These are phyloP conservation scores for Mellivora capensis DNA, from an alignment of 2,113 vertebrate species.

Conservation along the genomic window DNA sequence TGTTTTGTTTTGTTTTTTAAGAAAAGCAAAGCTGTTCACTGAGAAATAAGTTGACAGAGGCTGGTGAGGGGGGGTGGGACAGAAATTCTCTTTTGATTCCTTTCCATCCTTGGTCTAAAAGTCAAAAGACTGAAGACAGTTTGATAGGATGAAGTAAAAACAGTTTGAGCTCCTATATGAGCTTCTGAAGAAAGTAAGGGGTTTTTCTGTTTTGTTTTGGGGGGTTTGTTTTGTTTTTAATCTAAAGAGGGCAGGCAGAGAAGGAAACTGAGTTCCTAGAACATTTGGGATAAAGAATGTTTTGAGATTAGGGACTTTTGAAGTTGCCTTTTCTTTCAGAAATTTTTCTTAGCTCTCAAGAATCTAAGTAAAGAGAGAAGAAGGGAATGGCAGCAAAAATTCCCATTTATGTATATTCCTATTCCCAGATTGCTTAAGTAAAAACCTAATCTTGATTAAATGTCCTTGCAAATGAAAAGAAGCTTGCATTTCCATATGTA, in stretches of 20 bases:
- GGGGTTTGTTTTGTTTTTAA: not conserved
- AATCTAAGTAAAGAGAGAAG: not conserved
- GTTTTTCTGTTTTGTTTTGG: not conserved
- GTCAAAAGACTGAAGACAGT: not conserved
- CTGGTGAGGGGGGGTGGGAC: accelerated
- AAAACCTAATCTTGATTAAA: not conserved
- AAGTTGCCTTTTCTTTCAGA: not conserved
- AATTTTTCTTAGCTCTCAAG: not conserved
- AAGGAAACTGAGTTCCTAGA: not conserved
- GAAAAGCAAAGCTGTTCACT: not conserved
- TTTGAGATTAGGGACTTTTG: not conserved
- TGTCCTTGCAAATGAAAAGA: not conserved
- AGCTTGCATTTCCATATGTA: not conserved
- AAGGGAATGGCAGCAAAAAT: not conserved
- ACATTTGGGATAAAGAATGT: not conserved
- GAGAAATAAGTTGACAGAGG: not conserved
- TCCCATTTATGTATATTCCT: not conserved
- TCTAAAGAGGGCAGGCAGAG: not conserved
- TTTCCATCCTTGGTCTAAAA: not conserved
- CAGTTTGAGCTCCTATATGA: not conserved
- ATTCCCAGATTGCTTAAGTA: not conserved
- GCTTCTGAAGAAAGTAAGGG: not conserved
- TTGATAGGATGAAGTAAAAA: not conserved
- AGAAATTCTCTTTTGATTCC: not conserved
- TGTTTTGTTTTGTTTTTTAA: not conserved